These are phyloP conservation scores for Cyclargus thomasi DNA, from an alignment of 1,140 invertebrate genomes.

Conservation along the genomic window DNA sequence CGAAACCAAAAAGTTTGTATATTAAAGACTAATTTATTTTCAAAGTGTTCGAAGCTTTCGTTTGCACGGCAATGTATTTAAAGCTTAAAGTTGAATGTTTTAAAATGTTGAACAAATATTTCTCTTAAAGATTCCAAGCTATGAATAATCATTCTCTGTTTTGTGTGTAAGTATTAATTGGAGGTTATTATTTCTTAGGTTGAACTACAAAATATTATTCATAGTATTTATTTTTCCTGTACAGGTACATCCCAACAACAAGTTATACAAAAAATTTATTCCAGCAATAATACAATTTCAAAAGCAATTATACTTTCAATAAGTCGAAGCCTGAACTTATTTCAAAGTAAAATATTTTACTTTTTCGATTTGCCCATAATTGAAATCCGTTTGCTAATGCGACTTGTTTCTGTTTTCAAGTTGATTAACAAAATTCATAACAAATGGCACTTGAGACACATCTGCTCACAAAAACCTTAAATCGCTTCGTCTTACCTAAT, in stretches of 20 bases:
- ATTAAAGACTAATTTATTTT: neutral
- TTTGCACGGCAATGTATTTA: neutral
- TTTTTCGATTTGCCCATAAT: neutral
- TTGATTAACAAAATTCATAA: neutral
- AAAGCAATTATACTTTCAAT: neutral
- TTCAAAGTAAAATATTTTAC: slow-evolving; percentile 4
- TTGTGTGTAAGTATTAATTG: neutral
- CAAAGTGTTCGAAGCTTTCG: neutral
- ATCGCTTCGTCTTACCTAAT: neutral
- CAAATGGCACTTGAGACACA: neutral
- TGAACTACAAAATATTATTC: neutral
- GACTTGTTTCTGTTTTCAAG: slow-evolving; percentile 1
- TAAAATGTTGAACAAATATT: neutral
- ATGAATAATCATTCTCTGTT: neutral
- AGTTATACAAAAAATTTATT: neutral
- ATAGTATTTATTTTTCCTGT: neutral
- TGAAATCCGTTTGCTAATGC: neutral
- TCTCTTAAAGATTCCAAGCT: neutral
- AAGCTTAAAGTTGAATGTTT: neutral
- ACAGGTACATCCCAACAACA: neutral
- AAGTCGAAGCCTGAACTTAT: neutral
- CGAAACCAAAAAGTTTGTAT: neutral
- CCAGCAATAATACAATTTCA: neutral
- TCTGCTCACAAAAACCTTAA: neutral
- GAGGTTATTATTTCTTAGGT: neutral